Evolutionary conservation across 2,797 vertebrate species (phyloP).

Genomic region (Silurus lanzhouensis): DNA sequence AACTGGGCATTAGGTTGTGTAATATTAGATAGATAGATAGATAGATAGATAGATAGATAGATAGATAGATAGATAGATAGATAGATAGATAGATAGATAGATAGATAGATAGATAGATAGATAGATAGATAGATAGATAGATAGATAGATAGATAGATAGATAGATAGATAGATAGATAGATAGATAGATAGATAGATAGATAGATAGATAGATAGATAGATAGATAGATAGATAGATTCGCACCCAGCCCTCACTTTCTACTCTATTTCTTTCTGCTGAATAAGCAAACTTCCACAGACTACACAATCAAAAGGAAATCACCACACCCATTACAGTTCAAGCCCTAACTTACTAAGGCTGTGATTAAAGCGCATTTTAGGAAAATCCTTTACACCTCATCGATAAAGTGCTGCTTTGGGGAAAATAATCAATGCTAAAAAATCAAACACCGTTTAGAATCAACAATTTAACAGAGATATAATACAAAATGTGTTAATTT

Average conservation of each 20-base stretch:
- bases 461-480: not conserved
- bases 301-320: not conserved
- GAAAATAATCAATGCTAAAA: not conserved
- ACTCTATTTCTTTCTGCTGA: conserved; percentile 45
- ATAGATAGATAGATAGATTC: not conserved
- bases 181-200: too few species aligned
- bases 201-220: not conserved
- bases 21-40: not conserved
- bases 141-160: too few species aligned
- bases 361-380: conserved; percentile 35
- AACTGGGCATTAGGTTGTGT: not conserved
- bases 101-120: too few species aligned
- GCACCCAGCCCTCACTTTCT: not conserved
- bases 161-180: too few species aligned
- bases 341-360: conserved; percentile 48
- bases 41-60: too few species aligned
- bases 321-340: not conserved
- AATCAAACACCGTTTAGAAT: not conserved
- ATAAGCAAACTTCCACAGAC: conserved; percentile 60
- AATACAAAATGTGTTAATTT: not conserved
- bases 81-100: too few species aligned
- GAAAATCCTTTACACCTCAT: conserved; percentile 35
- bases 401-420: conserved; percentile 5
- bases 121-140: too few species aligned
- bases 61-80: too few species aligned